Percentiles rank a stretch among this genome's conserved stretches.
Evolutionary conservation across 2,888 invertebrate species (phyloP).

Genomic region (Halictus ligatus): DNA sequence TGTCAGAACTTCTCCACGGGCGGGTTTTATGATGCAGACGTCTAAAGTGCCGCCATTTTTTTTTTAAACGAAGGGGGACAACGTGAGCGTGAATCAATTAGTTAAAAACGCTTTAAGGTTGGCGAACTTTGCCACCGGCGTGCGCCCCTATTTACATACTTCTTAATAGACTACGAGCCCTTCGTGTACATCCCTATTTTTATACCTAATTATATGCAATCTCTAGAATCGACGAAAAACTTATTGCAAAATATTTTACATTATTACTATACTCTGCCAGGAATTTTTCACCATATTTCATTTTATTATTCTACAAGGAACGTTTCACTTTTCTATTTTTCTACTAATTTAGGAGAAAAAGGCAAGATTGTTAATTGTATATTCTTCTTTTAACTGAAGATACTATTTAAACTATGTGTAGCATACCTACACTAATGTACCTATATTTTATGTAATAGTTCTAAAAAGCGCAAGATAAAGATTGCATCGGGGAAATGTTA

Average conservation of each 20-base stretch:
- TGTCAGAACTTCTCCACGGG: conserved; percentile 9
- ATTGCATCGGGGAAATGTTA: not conserved
- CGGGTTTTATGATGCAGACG: conserved; percentile 2
- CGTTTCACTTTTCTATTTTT: too few species aligned
- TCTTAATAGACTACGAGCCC: not conserved
- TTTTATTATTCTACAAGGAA: too few species aligned
- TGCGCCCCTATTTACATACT: not conserved
- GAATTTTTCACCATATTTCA: too few species aligned
- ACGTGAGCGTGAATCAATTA: conserved; percentile 20
- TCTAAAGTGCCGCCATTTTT: conserved; percentile 10
- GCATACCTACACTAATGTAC: too few species aligned
- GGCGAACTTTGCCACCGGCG: conserved; percentile 5
- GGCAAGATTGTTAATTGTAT: too few species aligned
- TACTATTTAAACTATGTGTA: too few species aligned
- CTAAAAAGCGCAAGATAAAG: not conserved
- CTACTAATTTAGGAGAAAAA: too few species aligned
- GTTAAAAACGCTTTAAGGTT: conserved; percentile 1
- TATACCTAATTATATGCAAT: not conserved
- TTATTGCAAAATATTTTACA: not conserved
- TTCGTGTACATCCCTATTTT: not conserved
- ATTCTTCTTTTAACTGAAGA: too few species aligned
- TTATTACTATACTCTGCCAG: not conserved
- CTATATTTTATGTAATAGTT: too few species aligned
- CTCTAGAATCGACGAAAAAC: not conserved
- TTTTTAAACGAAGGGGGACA: not conserved